Evolutionary conservation across 2,113 vertebrate genomes (phyloP), one percentile per base, ranked within the genome.

Genomic region (Chelonoidis abingdonii): DNA sequence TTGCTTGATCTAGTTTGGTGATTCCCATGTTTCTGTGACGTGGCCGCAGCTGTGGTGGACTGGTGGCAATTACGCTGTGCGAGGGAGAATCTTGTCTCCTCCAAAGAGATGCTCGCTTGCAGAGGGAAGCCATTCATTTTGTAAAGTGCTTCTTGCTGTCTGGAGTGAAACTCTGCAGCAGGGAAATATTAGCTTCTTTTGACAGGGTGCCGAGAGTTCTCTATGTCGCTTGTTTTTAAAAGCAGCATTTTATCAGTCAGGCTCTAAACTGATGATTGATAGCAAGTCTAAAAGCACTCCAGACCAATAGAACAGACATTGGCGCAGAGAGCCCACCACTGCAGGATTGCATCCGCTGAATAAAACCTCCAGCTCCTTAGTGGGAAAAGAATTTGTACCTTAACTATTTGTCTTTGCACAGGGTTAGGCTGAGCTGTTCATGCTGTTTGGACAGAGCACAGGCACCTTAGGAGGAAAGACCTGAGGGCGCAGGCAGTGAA

Each of bases 171-270:
- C 80, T 93, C 54, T 82, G 95, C 92, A 83, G 35, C 88, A 90
- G 92, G 95, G 93, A 96, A 94, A 87, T 80, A 88, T 80, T 76
- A 41, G 75, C 84, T 94, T 94, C 93, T 92, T 97, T 91, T 96
- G 97, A 96, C 95, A 94, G 24, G 94, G 79, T 89, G 92, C 85
- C 69, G 84, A 94, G 89, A 6, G 10, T 80, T 47, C 52, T 54
- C 31, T 10, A 6, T 4, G 27, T 52, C 93, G 89, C 93, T 92
- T 94, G 82, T 57, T 95, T 96, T 92, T n/a, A 89, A 94, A 94
- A 83, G 54, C 72, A 92, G 84, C 81, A 83, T 87, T 95, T 94
- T 89, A 87, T 94, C 90, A 95, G 89, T 80, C 90, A 84, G 86
- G 76, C 75, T 94, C 75, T 90, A 89, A 91, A 96, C 81, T 72